Base-by-base conservation (phyloP, 2,113 vertebrate species). In the Motacilla alba region DNA sequence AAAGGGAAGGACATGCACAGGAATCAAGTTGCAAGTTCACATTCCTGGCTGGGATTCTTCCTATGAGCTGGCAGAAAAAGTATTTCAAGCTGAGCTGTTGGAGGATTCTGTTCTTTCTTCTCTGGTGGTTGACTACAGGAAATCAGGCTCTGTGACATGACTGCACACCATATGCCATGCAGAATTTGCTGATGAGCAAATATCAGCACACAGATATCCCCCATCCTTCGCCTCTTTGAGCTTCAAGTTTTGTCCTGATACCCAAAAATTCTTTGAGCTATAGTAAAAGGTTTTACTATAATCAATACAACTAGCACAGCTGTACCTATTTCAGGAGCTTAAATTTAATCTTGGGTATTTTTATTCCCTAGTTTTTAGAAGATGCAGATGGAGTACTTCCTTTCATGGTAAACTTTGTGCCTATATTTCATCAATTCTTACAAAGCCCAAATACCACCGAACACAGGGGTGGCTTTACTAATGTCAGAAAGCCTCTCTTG, bases 21-120 rank as follows among this genome's bases (percentile, higher is more conserved):
- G 83, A 93, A 75, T 92, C 59, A 62, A 90, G 64, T 37, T 95
- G 60, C 81, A 84, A 46, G 37, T 59, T 83, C 77, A 75, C 20
- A 63, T 58, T 88, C 78, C 92, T 90, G 83, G 79, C 85, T 95
- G 79, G 78, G 89, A 83, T 83, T 53, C 76, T 78, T 83, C 68
- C 39, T 86, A 15, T 68, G 88, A 97, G 56, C 85, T 93, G 89
- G 56, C 77, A 92, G 75, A 52, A 86, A 60, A 94, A 90, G 28
- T 67, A 89, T 92, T 91, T 94, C 89, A 92, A 91, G 69, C 64
- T 82, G 86, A 85, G 77, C 53, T 55, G 68, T 50, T 41, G 52
- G 67, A 49, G 68, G 76, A 53, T 84, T 78, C 89, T 87, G 68
- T 59, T 91, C 33, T 62, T 68, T 86, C 90, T 95, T 59, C 83